Percentiles rank a stretch among this genome's conserved stretches.
These are phyloP conservation scores for Brachionus rubens DNA, from an alignment of 1,140 invertebrate genomes.

Conservation along the genomic window DNA sequence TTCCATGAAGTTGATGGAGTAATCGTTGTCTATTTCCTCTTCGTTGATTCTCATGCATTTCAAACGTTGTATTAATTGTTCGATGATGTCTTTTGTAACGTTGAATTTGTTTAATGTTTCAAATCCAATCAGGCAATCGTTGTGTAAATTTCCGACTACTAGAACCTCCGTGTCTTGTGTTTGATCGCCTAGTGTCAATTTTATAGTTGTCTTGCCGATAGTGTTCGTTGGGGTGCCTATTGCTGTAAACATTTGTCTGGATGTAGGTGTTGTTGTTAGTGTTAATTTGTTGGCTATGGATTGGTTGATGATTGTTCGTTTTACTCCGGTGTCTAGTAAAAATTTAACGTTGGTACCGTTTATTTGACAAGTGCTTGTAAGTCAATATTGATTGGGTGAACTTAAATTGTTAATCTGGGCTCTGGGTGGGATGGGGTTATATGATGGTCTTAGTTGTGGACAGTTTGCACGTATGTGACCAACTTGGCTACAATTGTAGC, in stretches of 20 bases:
- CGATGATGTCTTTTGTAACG: background rate
- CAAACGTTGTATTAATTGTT: background rate
- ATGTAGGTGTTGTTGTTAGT: background rate
- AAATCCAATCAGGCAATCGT: background rate
- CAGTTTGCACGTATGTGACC: too few relatives aligned
- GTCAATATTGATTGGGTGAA: too few relatives aligned
- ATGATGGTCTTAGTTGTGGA: too few relatives aligned
- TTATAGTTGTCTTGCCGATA: background rate
- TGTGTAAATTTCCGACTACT: slow-evolving; percentile 2
- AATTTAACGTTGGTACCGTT: too few relatives aligned
- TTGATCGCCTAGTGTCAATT: background rate
- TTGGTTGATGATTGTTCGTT: too few relatives aligned
- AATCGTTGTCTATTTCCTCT: background rate
- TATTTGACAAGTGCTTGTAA: too few relatives aligned
- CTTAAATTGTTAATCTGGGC: too few relatives aligned
- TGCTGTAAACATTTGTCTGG: background rate
- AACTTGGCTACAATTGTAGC: too few relatives aligned
- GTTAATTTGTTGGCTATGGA: too few relatives aligned
- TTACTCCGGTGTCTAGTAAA: too few relatives aligned
- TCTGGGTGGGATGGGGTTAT: too few relatives aligned
- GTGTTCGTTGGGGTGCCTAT: background rate
- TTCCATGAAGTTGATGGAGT: background rate
- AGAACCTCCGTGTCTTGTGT: background rate
- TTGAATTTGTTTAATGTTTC: background rate
- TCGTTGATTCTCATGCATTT: background rate